Conservation (phyloP, 2,888 invertebrate genomes). For the Cerastoderma edule region DNA sequence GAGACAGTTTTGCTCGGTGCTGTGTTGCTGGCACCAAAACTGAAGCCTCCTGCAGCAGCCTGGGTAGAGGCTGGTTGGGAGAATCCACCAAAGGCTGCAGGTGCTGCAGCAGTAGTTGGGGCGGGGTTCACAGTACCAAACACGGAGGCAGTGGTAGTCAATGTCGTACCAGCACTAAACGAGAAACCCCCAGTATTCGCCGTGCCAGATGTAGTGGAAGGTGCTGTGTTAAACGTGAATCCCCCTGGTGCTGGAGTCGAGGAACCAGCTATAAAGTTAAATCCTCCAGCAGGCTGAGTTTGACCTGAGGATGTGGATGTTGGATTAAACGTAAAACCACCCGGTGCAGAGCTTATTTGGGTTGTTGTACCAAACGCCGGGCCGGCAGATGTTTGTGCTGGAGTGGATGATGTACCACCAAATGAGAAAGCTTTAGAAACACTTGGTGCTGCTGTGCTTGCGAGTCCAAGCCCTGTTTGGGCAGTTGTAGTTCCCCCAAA, state of each 20-base stretch:
- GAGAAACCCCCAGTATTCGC: conserved; percentile 28
- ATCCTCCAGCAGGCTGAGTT: conserved; percentile 17
- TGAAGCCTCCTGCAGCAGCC: conserved; percentile 18
- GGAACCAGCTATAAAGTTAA: conserved; percentile 15
- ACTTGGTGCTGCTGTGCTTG: not conserved
- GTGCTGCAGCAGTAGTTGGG: conserved; percentile 10
- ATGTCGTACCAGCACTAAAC: conserved; percentile 20
- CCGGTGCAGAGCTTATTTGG: conserved; percentile 12
- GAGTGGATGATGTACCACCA: not conserved
- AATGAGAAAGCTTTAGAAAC: conserved; percentile 5
- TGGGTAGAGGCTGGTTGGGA: not conserved
- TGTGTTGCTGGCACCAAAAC: conserved; percentile 26
- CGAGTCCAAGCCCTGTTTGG: not conserved
- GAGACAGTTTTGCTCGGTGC: conserved; percentile 2
- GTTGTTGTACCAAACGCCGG: conserved; percentile 27
- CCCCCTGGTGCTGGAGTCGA: conserved; percentile 28
- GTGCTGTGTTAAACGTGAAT: conserved; percentile 33
- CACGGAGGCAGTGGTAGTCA: conserved; percentile 8
- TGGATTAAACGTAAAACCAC: conserved; percentile 23
- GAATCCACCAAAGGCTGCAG: conserved; percentile 24
- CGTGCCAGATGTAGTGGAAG: conserved; percentile 22
- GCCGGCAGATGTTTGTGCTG: conserved; percentile 14
- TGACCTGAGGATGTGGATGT: conserved; percentile 10
- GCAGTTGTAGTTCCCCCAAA: not conserved
- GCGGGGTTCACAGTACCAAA: conserved; percentile 26